Conservation (phyloP, 2,888 invertebrate species). For the Caenorhabditis plicata region DNA sequence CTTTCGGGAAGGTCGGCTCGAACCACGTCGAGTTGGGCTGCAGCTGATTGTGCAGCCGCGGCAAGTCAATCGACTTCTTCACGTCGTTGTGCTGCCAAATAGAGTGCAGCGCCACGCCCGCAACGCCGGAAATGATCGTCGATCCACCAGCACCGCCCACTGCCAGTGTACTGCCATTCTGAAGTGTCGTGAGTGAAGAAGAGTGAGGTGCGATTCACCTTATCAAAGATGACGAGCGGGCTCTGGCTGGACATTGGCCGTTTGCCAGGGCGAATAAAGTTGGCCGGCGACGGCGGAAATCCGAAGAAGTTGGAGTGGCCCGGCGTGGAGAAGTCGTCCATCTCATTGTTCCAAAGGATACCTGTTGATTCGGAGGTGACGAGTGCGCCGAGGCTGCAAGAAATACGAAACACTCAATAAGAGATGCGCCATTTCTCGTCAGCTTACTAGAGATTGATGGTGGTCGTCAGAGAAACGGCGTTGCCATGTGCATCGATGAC, state of each 20-base stretch:
- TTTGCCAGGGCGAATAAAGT: slow-evolving; percentile 80
- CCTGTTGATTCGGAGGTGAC: slow-evolving; percentile 78
- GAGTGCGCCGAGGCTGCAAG: slow-evolving; percentile 79
- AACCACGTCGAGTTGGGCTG: slow-evolving; percentile 45
- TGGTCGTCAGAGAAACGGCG: slow-evolving; percentile 88
- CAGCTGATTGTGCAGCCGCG: slow-evolving; percentile 80
- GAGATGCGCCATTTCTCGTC: background rate
- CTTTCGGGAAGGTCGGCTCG: slow-evolving; percentile 48
- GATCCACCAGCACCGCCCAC: slow-evolving; percentile 64
- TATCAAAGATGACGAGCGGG: slow-evolving; percentile 78
- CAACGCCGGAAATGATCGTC: slow-evolving; percentile 61
- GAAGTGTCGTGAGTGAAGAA: background rate
- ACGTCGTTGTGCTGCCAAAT: slow-evolving; percentile 43
- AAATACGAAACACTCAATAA: background rate
- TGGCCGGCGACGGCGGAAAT: slow-evolving; percentile 77
- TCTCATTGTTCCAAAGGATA: slow-evolving; percentile 85
- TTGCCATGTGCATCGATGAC: slow-evolving; percentile 79
- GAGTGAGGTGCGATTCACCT: slow-evolving; percentile 71
- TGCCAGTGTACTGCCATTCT: slow-evolving; percentile 38
- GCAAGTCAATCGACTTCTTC: slow-evolving; percentile 75
- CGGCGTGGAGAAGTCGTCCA: slow-evolving; percentile 86
- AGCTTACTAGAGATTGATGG: slow-evolving; percentile 81
- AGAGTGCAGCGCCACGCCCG: slow-evolving; percentile 52
- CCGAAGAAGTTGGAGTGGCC: slow-evolving; percentile 66
- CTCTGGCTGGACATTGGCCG: slow-evolving; percentile 87